A percentile compares a stretch with the other conserved stretches of the same genome.
phyloP scores from a whole-genome alignment of 2,888 invertebrate genomes.

The Omphaloscelis lunosa region DNA sequence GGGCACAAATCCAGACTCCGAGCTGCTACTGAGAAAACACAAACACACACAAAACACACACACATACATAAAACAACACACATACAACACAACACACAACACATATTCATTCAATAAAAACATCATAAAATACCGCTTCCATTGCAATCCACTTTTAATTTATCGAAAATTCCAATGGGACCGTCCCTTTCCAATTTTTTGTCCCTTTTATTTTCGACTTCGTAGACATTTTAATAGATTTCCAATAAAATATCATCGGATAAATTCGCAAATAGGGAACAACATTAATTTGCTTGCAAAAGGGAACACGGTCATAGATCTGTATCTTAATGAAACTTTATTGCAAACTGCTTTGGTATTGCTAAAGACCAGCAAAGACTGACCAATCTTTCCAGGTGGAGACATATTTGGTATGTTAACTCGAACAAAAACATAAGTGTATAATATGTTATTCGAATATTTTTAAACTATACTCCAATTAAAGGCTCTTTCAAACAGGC shows the following conservation, averaged over 20 bases:
- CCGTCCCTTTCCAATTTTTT: background rate
- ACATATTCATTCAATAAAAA: background rate
- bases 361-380: background rate
- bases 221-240: conserved; percentile 16
- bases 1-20: too few species aligned
- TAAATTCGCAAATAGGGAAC: conserved; percentile 1
- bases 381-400: background rate
- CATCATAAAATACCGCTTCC: background rate
- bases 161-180: too few species aligned
- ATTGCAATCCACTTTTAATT: background rate
- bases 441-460: background rate
- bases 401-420: background rate
- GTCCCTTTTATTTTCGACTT: background rate
- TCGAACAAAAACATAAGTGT: background rate
- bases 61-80: too few species aligned
- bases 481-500: too few species aligned
- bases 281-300: conserved; percentile 40
- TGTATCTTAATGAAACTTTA: conserved; percentile 34
- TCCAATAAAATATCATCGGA: conserved; percentile 17
- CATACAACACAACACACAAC: too few species aligned
- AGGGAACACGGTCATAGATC: conserved; percentile 31
- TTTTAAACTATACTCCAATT: background rate
- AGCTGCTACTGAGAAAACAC: too few species aligned
- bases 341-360: conserved; percentile 28
- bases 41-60: too few species aligned